Evolutionary conservation across 2,888 invertebrate genomes (phyloP).

Genomic region (Nomada ruficornis): DNA sequence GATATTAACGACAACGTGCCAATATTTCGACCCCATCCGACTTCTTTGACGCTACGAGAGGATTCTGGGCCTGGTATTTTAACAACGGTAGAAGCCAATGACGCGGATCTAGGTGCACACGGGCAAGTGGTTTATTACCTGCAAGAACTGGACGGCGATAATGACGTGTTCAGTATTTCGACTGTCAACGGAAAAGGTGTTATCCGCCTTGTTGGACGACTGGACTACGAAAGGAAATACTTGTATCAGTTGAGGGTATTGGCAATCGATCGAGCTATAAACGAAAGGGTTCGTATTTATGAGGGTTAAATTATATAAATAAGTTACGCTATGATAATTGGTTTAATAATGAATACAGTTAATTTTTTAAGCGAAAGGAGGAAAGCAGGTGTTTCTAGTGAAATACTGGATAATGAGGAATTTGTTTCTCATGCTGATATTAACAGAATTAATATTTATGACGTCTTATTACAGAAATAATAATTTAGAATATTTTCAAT

Average conservation of each 20-base stretch:
- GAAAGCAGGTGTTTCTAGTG: too few relatives aligned
- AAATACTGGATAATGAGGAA: too few relatives aligned
- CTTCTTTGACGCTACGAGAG: slow-evolving; percentile 92
- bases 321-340: not conserved
- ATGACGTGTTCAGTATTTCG: slow-evolving; percentile 91
- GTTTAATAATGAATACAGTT: too few relatives aligned
- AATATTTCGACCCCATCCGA: slow-evolving; percentile 93
- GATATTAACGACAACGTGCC: slow-evolving; percentile 97
- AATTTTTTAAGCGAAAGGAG: too few relatives aligned
- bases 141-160: slow-evolving; percentile 92
- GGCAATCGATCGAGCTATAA: slow-evolving; percentile 92
- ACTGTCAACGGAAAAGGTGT: slow-evolving; percentile 95
- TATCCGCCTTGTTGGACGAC: slow-evolving; percentile 89
- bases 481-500: too few relatives aligned
- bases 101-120: slow-evolving; percentile 95
- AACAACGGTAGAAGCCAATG: slow-evolving; percentile 93
- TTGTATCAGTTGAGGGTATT: slow-evolving; percentile 93
- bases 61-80: slow-evolving; percentile 91
- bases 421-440: too few relatives aligned
- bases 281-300: slow-evolving; percentile 77
- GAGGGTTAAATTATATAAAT: not conserved
- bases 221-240: slow-evolving; percentile 95
- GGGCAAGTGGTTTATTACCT: slow-evolving; percentile 96
- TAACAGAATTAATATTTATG: too few relatives aligned
- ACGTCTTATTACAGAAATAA: too few relatives aligned